Evolutionary conservation across 2,888 invertebrate species (phyloP).

Genomic region (Agriotes lineatus): DNA sequence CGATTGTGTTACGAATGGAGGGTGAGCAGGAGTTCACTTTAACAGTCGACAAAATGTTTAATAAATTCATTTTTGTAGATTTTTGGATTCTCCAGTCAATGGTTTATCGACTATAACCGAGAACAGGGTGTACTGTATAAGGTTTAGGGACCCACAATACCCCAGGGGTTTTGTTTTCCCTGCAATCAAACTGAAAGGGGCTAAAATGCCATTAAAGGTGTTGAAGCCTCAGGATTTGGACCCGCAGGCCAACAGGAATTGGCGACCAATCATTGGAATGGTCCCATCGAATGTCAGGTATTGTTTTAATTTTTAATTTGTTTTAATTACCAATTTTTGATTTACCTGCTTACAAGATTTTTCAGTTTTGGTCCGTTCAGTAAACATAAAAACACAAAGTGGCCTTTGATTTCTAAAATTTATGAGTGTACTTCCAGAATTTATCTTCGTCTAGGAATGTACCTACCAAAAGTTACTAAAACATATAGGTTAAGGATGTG

Average conservation of each 20-base stretch:
- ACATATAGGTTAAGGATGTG: no score
- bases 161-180: slow-evolving; percentile 81
- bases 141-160: slow-evolving; percentile 85
- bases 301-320: neutral
- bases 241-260: slow-evolving; percentile 76
- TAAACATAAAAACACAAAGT: no score
- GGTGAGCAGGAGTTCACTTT: no score
- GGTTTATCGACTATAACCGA: slow-evolving; percentile 74
- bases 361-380: no score
- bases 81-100: slow-evolving; percentile 74
- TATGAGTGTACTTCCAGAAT: no score
- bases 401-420: no score
- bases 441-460: no score
- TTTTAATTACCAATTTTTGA: neutral
- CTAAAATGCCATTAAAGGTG: slow-evolving; percentile 79
- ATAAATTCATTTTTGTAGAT: slow-evolving; percentile 18
- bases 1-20: slow-evolving; percentile 76
- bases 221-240: slow-evolving; percentile 83
- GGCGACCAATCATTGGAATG: slow-evolving; percentile 82
- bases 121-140: slow-evolving; percentile 75
- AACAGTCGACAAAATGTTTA: no score
- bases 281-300: slow-evolving; percentile 61
- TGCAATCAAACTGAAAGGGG: slow-evolving; percentile 77
- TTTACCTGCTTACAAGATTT: no score
- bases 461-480: no score